Conservation (phyloP, 2,888 invertebrate species). For the Acrobasis repandana region DNA sequence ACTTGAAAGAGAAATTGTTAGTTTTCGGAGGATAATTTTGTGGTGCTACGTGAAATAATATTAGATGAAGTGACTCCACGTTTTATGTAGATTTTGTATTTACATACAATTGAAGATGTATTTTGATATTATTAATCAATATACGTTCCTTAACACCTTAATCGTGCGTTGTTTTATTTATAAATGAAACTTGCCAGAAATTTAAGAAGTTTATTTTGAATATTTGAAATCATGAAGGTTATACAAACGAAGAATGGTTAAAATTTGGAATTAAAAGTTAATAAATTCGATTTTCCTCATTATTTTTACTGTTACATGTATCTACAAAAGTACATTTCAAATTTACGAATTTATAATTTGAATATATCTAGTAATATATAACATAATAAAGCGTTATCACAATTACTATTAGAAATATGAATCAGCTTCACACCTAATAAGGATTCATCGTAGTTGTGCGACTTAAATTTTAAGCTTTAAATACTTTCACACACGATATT, state of each 20-base stretch:
- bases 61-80: conserved; percentile 42
- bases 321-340: conserved; percentile 42
- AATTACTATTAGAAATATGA: conserved; percentile 27
- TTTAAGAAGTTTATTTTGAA: conserved; percentile 57
- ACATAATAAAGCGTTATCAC: conserved; percentile 28
- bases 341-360: conserved; percentile 28
- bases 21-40: conserved; percentile 35
- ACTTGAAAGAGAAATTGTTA: conserved; percentile 36
- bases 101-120: conserved; percentile 52
- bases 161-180: conserved; percentile 37
- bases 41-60: conserved; percentile 65
- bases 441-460: conserved; percentile 39
- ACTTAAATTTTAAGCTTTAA: conserved; percentile 35
- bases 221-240: conserved; percentile 40
- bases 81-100: conserved; percentile 51
- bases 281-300: conserved; percentile 56
- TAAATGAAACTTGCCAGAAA: conserved; percentile 36
- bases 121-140: conserved; percentile 61
- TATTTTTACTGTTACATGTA: conserved; percentile 35
- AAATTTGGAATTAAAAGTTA: conserved; percentile 44
- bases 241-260: conserved; percentile 42
- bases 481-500: conserved; percentile 6
- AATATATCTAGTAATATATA: conserved; percentile 20
- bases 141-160: conserved; percentile 67
- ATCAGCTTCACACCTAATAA: conserved; percentile 23